These are phyloP conservation scores for Tachina fera DNA, from an alignment of 2,888 invertebrate species.

Conservation along the genomic window DNA sequence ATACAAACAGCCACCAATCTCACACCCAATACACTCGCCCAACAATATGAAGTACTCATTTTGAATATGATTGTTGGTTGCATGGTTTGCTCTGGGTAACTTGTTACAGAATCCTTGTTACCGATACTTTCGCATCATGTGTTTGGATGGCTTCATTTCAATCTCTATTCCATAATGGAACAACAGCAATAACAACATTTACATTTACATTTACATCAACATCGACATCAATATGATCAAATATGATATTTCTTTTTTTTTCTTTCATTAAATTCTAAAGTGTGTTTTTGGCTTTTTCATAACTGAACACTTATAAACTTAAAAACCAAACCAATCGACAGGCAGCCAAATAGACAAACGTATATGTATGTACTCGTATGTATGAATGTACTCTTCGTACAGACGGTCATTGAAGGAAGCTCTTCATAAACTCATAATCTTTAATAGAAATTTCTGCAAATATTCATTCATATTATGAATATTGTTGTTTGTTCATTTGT, in stretches of 20 bases:
- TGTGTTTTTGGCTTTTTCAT: slow-evolving; percentile 68
- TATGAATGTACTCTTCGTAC: neutral
- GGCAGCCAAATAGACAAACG: slow-evolving; percentile 13
- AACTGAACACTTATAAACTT: slow-evolving; percentile 56
- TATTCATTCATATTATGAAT: slow-evolving; percentile 67
- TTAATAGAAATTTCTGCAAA: slow-evolving; percentile 66
- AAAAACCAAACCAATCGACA: slow-evolving; percentile 46
- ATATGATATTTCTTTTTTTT: slow-evolving; percentile 53
- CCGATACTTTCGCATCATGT: slow-evolving; percentile 6
- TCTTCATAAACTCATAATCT: slow-evolving; percentile 70
- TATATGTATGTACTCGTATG: neutral
- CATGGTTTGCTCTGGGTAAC: slow-evolving; percentile 27
- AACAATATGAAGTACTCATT: slow-evolving; percentile 50
- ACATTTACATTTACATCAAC: slow-evolving; percentile 36
- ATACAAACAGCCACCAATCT: neutral
- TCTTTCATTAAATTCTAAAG: slow-evolving; percentile 69
- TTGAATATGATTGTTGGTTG: slow-evolving; percentile 54
- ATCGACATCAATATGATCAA: slow-evolving; percentile 62
- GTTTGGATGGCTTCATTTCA: slow-evolving; percentile 50
- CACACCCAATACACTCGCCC: neutral
- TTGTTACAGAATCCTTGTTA: slow-evolving; percentile 46
- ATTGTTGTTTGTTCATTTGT: slow-evolving; percentile 49
- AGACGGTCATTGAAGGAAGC: slow-evolving; percentile 50
- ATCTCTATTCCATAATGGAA: slow-evolving; percentile 3
- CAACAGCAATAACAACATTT: slow-evolving; percentile 47